Conservation (phyloP, 2,113 vertebrate species). For the Eupsittula cactorum region DNA sequence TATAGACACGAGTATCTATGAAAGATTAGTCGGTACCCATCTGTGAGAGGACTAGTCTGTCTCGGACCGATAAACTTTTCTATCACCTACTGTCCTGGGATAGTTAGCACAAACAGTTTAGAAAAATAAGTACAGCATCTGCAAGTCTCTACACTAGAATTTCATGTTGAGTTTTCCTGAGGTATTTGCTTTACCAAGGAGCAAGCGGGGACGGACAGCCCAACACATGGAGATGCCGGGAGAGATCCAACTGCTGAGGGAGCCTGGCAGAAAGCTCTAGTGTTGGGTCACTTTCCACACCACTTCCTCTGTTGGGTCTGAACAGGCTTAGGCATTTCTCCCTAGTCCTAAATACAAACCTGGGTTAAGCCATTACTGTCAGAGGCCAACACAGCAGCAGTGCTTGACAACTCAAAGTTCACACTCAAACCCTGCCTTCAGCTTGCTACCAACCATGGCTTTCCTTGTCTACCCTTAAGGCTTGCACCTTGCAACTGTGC, state of each 20-base stretch:
- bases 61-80: rapidly evolving
- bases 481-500: neutral
- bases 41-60: neutral
- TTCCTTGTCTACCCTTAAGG: neutral
- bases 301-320: neutral
- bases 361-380: neutral
- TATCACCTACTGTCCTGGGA: neutral
- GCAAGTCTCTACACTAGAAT: conserved; percentile 59
- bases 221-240: neutral
- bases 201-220: neutral
- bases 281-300: neutral
- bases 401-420: neutral
- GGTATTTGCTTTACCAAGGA: conserved; percentile 48
- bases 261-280: neutral
- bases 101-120: conserved; percentile 37
- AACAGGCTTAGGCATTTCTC: neutral
- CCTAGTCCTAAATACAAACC: neutral
- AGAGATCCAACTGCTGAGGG: neutral
- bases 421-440: neutral
- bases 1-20: neutral
- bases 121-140: conserved; percentile 56
- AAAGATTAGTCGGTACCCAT: neutral
- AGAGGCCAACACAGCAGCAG: neutral
- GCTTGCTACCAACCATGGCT: rapidly evolving
- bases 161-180: conserved; percentile 67